Evolutionary conservation across 92 coral and sea anemone genomes (phyloP).

Genomic region (Micromussa lordhowensis): DNA sequence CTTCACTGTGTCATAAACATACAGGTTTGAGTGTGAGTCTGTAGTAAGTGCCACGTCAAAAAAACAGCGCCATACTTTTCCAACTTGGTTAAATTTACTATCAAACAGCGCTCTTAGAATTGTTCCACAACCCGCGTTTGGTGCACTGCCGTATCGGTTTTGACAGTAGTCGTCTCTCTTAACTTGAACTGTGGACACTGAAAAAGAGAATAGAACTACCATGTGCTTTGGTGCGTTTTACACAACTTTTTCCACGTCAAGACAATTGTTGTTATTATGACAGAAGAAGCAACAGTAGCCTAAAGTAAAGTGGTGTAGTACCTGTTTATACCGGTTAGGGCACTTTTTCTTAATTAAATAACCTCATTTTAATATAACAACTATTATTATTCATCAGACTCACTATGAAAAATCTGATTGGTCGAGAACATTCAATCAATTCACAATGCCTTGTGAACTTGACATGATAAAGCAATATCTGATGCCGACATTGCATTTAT

Average conservation of each 20-base stretch:
- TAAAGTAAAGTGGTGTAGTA: too few species aligned
- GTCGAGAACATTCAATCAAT: too few species aligned
- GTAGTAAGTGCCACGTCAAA: not conserved
- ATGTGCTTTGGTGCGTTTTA: not conserved
- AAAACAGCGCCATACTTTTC: conserved; percentile 33
- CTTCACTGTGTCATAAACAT: conserved; percentile 1
- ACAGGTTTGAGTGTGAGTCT: not conserved
- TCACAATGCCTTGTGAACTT: too few species aligned
- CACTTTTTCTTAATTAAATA: too few species aligned
- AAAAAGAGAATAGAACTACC: not conserved
- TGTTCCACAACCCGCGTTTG: not conserved
- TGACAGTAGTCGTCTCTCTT: not conserved
- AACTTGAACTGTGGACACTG: not conserved
- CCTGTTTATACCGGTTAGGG: too few species aligned
- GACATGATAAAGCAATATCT: too few species aligned
- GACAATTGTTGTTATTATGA: too few species aligned
- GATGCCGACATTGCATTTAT: too few species aligned
- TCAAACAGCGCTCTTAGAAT: not conserved
- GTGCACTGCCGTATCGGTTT: not conserved
- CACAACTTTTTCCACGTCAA: not conserved
- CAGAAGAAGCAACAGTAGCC: too few species aligned
- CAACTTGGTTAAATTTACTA: conserved; percentile 6
- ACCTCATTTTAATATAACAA: too few species aligned
- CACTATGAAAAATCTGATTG: too few species aligned
- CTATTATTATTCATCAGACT: too few species aligned